Evolutionary conservation across 2,888 invertebrate species (phyloP).

Genomic region (Lamellibrachia columna): DNA sequence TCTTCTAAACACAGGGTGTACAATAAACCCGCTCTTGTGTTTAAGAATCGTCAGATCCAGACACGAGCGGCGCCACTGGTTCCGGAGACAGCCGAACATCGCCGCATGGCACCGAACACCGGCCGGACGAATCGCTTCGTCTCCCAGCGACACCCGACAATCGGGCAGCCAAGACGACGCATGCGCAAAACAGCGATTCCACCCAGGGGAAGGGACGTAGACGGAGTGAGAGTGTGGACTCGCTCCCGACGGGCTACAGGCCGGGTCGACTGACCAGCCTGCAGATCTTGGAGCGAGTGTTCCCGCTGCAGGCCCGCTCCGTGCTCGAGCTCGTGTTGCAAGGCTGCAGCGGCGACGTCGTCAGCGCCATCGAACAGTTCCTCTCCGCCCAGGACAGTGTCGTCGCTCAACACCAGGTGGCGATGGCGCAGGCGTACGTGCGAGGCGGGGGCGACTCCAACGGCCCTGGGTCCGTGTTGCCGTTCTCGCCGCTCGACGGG

Average conservation of each 20-base stretch:
- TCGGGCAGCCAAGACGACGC: neutral
- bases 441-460: slow-evolving; percentile 23
- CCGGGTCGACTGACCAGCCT: slow-evolving; percentile 69
- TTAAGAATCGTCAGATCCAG: neutral
- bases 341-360: slow-evolving; percentile 89
- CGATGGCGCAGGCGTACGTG: slow-evolving; percentile 21
- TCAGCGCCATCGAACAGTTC: slow-evolving; percentile 90
- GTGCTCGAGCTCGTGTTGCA: slow-evolving; percentile 91
- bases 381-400: slow-evolving; percentile 65
- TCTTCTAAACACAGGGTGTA: neutral
- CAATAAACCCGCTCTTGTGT: neutral
- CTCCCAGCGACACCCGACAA: neutral
- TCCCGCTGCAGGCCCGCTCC: slow-evolving; percentile 85
- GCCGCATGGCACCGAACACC: neutral
- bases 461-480: neutral
- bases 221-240: neutral
- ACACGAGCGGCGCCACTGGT: neutral
- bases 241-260: slow-evolving; percentile 55
- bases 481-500: slow-evolving; percentile 1
- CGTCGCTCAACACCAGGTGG: slow-evolving; percentile 46
- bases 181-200: neutral
- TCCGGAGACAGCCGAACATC: neutral
- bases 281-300: slow-evolving; percentile 87
- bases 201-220: neutral
- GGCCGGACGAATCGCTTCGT: neutral